Evolutionary conservation across 2,113 vertebrate species (phyloP).

Genomic region (Phrynocephalus versicolor): DNA sequence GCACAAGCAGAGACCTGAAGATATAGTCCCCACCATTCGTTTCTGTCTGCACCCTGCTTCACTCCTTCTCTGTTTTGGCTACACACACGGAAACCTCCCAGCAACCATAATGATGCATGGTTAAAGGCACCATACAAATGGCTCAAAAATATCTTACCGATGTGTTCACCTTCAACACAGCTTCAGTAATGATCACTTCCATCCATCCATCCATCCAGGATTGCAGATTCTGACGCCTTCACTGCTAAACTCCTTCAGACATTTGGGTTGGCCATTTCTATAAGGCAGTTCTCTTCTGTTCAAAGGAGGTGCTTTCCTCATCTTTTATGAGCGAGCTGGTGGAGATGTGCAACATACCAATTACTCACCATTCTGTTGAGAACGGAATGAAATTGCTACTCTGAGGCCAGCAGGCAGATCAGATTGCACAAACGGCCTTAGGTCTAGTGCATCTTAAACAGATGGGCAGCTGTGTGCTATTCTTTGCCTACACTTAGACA

Average conservation of each 20-base stretch:
- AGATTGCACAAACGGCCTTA: slow-evolving; percentile 7
- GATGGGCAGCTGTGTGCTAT: neutral
- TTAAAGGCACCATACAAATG: too few relatives aligned
- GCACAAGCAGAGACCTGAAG: too few relatives aligned
- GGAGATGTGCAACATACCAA: slow-evolving; percentile 28
- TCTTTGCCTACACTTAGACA: slow-evolving; percentile 34
- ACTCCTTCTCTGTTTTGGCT: too few relatives aligned
- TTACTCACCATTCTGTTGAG: slow-evolving; percentile 24
- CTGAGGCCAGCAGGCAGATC: neutral
- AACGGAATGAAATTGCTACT: slow-evolving; percentile 32
- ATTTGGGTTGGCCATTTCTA: neutral
- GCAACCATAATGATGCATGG: too few relatives aligned
- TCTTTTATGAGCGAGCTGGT: neutral
- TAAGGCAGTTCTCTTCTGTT: neutral
- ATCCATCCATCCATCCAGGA: neutral
- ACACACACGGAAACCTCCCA: too few relatives aligned
- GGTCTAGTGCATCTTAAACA: slow-evolving; percentile 37
- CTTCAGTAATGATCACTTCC: neutral
- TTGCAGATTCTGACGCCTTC: neutral
- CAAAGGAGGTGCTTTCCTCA: neutral
- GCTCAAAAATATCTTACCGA: neutral
- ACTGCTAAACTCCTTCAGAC: neutral
- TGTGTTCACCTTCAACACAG: neutral
- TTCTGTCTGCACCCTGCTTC: too few relatives aligned
- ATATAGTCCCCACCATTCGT: too few relatives aligned